Base-by-base conservation (phyloP, 2,113 vertebrate genomes). In the Rostratula benghalensis region DNA sequence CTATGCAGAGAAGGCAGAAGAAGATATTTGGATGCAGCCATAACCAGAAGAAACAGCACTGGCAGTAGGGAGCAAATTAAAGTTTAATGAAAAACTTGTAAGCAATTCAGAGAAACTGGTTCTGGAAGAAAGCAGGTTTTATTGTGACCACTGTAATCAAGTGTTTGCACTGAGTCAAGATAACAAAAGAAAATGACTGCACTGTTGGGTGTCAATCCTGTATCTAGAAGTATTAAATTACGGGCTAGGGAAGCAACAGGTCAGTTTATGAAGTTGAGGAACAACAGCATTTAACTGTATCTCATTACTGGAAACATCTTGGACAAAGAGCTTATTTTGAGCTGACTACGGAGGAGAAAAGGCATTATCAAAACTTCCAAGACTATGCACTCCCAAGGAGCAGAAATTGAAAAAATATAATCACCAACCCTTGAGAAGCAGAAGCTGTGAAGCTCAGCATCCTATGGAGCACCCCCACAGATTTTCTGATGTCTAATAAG, bases 371-470 rank as follows among this genome's bases (percentile, higher is more conserved):
- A 86, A 86, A 74, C 33, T 76, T 81, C 9, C 37, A 85, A 43
- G 68, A 51, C 30, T 53, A 5, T 60, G 65, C 25, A 27, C 45
- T 68, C 74, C 39, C 64, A 94, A 25, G 4, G 35, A 89, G 51
- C 23, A 92, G n/a, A 81, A 83, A 94, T 27, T 63, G 80, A 81
- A 94, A 91, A 39, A 82, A 75, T 53, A 60, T 22, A 68, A 91
- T 64, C 87, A 67, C 21, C 33, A 53, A 48, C 13, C 35, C 35
- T 68, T 39, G 20, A 68, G 73, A 2, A 84, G 80, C 25, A 68
- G 73, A 41, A 78, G 33, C 51, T 33, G 46, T 8, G 51, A 94
- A 86, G 59, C 22, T 87, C 89, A 91, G 83, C n/a, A 71, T 75
- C 69, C 73, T 30, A 35, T 9, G 13, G 39, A 94, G 61, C 48